These are phyloP conservation scores for Drosophila neonasuta DNA, from an alignment of 2,888 invertebrate genomes.

Conservation along the genomic window DNA sequence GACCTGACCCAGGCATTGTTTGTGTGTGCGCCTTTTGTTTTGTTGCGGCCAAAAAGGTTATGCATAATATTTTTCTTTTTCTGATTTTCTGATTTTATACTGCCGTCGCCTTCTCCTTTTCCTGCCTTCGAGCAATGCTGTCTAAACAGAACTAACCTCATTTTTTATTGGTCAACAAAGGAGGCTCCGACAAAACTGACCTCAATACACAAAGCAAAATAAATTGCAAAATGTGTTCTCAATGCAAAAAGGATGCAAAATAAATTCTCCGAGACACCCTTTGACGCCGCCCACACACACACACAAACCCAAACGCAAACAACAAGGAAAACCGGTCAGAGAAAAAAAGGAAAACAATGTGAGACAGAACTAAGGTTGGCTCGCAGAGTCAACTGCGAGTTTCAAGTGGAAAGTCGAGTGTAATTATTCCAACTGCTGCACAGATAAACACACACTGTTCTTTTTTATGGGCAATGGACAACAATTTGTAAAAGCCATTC, in stretches of 20 bases:
- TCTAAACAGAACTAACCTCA: constrained; percentile 73
- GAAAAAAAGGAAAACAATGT: constrained; percentile 14
- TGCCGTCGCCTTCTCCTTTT: neutral
- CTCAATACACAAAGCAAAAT: constrained; percentile 72
- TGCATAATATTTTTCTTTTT: constrained; percentile 41
- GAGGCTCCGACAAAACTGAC: constrained; percentile 58
- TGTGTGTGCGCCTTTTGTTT: constrained; percentile 40
- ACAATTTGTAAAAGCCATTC: constrained; percentile 46
- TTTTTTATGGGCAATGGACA: constrained; percentile 53
- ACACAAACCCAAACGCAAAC: neutral
- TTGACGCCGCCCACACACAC: constrained; percentile 49
- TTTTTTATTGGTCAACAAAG: constrained; percentile 65
- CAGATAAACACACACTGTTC: constrained; percentile 8
- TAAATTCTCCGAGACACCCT: constrained; percentile 58
- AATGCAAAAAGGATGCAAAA: constrained; percentile 70
- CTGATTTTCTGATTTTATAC: constrained; percentile 11
- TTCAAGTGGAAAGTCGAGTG: constrained; percentile 29
- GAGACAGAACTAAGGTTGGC: constrained; percentile 15
- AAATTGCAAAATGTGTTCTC: constrained; percentile 70
- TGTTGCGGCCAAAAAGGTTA: constrained; percentile 40
- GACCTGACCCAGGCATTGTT: constrained; percentile 43
- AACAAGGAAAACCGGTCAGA: constrained; percentile 38
- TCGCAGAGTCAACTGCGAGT: constrained; percentile 14
- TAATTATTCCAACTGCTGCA: constrained; percentile 32
- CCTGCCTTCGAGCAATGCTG: constrained; percentile 51